These are phyloP conservation scores for Ennomos erosarius DNA, from an alignment of 2,888 invertebrate species.

Conservation along the genomic window DNA sequence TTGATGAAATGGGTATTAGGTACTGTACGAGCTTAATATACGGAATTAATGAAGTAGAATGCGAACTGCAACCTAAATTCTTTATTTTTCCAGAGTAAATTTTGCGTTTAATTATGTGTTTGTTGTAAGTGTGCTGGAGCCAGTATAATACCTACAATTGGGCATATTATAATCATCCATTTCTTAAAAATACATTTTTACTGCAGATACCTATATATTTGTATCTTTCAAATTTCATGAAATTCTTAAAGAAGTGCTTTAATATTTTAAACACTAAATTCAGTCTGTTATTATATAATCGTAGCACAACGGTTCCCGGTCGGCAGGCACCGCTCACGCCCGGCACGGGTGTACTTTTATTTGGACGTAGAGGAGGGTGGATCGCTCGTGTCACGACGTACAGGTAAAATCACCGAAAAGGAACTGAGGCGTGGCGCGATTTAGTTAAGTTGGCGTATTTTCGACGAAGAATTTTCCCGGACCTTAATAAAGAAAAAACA, in stretches of 20 bases:
- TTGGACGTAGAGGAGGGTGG: constrained; percentile 36
- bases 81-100: too few species aligned
- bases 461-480: constrained; percentile 36
- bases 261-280: not conserved
- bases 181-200: too few species aligned
- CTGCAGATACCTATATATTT: too few species aligned
- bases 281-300: not conserved
- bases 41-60: too few species aligned
- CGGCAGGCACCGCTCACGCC: constrained; percentile 10
- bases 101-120: too few species aligned
- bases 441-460: constrained; percentile 42
- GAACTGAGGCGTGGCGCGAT: constrained; percentile 42
- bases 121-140: too few species aligned
- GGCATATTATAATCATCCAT: too few species aligned
- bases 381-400: constrained; percentile 36
- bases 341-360: constrained; percentile 31
- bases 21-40: too few species aligned
- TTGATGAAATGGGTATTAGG: not conserved
- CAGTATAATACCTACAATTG: too few species aligned
- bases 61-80: too few species aligned
- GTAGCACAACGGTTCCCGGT: constrained; percentile 13
- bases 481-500: constrained; percentile 42
- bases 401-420: constrained; percentile 41
- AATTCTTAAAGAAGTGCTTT: too few species aligned
- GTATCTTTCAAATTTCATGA: too few species aligned